Conservation (phyloP, 2,797 vertebrate genomes). For the Lutjanus argentimaculatus region DNA sequence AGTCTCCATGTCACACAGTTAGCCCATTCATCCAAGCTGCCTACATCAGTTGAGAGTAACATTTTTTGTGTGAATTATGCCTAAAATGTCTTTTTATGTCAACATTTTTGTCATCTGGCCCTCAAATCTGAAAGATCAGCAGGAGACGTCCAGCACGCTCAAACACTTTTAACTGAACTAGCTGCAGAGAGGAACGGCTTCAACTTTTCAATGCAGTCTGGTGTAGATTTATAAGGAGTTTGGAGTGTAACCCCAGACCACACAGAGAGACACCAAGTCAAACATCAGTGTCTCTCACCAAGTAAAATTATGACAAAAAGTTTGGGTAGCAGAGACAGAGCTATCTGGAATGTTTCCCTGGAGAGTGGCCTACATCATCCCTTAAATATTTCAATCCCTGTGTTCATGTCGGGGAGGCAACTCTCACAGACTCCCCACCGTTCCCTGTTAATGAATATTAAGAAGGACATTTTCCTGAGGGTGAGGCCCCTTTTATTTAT, state of each 20-base stretch:
- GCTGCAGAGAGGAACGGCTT: slow-evolving; percentile 15
- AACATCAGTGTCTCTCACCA: slow-evolving; percentile 14
- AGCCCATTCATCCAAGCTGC: slow-evolving; percentile 5
- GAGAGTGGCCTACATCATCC: slow-evolving; percentile 72
- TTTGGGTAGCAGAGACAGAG: slow-evolving; percentile 63
- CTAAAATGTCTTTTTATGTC: slow-evolving; percentile 20
- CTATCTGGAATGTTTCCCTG: slow-evolving; percentile 60
- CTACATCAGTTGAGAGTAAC: not conserved
- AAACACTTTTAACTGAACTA: slow-evolving; percentile 47
- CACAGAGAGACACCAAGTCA: slow-evolving; percentile 20
- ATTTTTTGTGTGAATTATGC: slow-evolving; percentile 11
- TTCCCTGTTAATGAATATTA: slow-evolving; percentile 81
- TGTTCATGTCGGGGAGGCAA: slow-evolving; percentile 66
- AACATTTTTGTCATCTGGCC: slow-evolving; percentile 15
- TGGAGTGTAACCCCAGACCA: slow-evolving; percentile 30
- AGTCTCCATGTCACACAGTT: not conserved
- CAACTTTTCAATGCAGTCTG: slow-evolving; percentile 33
- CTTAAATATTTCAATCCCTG: slow-evolving; percentile 76
- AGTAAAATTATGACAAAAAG: slow-evolving; percentile 47
- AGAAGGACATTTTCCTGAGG: slow-evolving; percentile 81
- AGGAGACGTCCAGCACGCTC: not conserved
- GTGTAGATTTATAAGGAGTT: slow-evolving; percentile 37
- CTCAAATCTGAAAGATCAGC: slow-evolving; percentile 32
- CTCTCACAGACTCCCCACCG: slow-evolving; percentile 70
- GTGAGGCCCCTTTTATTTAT: slow-evolving; percentile 78